A percentile compares a stretch with the other conserved stretches of the same genome.
Conservation (phyloP, 1,140 invertebrate genomes). For the Mesaphorura yosii region DNA sequence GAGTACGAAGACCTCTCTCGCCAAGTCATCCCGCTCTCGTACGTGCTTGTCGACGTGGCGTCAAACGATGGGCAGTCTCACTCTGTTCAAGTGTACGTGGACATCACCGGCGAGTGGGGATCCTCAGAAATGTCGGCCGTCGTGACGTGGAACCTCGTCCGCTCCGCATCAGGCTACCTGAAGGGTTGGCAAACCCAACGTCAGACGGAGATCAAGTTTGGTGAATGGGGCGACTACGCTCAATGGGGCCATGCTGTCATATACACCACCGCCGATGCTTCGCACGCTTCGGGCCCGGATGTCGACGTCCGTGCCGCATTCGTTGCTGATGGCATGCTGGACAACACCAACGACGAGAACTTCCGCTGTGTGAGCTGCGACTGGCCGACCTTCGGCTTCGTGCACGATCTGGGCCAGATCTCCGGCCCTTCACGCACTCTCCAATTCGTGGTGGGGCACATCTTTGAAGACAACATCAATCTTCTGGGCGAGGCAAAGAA, state of each 20-base stretch:
- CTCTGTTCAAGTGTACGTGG: conserved; percentile 21
- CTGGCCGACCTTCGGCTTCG: conserved; percentile 22
- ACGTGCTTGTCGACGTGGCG: conserved; percentile 12
- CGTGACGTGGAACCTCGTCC: conserved; percentile 6
- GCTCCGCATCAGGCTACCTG: background rate
- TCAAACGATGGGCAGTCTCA: conserved; percentile 12
- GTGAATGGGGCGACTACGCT: conserved; percentile 12
- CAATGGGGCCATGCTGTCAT: conserved; percentile 21
- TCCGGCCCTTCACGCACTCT: background rate
- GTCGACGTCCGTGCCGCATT: conserved; percentile 12
- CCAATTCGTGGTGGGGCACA: conserved; percentile 17
- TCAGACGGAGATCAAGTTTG: conserved; percentile 5
- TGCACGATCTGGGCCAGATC: conserved; percentile 16
- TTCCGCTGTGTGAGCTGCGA: conserved; percentile 18
- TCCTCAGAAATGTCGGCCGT: background rate
- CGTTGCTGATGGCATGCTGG: conserved; percentile 1
- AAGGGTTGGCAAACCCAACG: conserved; percentile 15
- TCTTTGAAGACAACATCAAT: conserved; percentile 19
- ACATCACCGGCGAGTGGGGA: conserved; percentile 26
- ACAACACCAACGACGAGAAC: conserved; percentile 19
- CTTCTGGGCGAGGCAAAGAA: conserved; percentile 6
- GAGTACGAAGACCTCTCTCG: conserved; percentile 14
- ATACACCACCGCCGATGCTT: conserved; percentile 4
- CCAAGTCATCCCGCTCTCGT: conserved; percentile 23
- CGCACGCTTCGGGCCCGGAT: conserved; percentile 11